Evolutionary conservation across 2,888 invertebrate genomes (phyloP), one percentile per base, ranked within the genome.

Genomic region (Hermaeophaga mercurialis): DNA sequence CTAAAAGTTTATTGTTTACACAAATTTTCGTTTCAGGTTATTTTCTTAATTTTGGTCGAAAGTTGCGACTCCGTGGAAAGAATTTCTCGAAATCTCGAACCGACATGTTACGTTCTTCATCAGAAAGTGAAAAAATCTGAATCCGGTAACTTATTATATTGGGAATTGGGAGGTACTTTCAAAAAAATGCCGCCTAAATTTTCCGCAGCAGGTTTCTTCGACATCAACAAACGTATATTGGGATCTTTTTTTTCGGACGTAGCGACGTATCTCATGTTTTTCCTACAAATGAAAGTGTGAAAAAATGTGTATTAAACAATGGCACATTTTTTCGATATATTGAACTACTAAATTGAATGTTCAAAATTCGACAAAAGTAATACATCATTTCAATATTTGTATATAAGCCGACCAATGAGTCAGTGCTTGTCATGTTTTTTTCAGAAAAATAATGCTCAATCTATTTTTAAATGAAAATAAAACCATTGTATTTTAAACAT

Each of bases 141-240:
- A 7, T 11, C 15, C 1, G 7, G 15, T 2, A 15, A 36, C 5
- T 11, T 14, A 15, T 15, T 36, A 15, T 6, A 15, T n/a, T n/a
- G n/a, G 1, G 8, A 36, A 1, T 15, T 36, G 15, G 36, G 15
- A 14, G 3, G 15, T 14, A 14, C 8, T 9, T 6, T 15, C 15
- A 14, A 14, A 14, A 36, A 36, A 14, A 36, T 14, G 8, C 3
- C 15, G 2, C 36, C 36, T 12, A 36, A 14, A 36, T 36, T 4
- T 36, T 36, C 36, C 5, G 36, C 36, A 36, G 36, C 36, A 8
- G 36, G 36, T 3, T 36, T 36, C 15, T 36, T 36, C 14, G 8
- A 14, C 14, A 14, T 36, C 7, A 36, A 36, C 9, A 12, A 14
- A 15, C 14, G 12, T 8, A 36, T 15, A 8, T 14, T 36, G 8